Evolutionary conservation across 1,140 invertebrate species (phyloP).

Genomic region (Eufriesea mexicana): DNA sequence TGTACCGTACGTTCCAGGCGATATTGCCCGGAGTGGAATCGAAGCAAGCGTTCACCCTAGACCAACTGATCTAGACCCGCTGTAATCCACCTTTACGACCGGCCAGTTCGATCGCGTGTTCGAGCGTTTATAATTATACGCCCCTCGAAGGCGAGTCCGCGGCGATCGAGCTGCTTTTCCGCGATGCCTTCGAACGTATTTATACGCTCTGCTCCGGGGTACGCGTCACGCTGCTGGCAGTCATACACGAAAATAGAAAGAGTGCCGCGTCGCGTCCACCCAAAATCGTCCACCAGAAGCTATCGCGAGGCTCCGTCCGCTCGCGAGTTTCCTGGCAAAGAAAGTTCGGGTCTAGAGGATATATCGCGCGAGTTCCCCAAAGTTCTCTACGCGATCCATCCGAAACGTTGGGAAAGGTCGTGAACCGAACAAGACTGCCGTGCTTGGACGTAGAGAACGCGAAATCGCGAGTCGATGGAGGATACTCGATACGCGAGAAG

Average conservation of each 20-base stretch:
- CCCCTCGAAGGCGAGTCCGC: too few species aligned
- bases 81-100: too few species aligned
- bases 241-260: constrained; percentile 40
- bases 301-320: too few species aligned
- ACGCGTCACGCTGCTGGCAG: constrained; percentile 1
- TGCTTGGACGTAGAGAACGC: too few species aligned
- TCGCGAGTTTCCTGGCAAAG: neutral
- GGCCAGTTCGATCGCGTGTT: neutral
- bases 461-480: too few species aligned
- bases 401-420: too few species aligned
- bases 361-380: neutral
- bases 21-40: neutral
- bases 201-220: neutral
- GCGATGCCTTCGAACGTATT: constrained; percentile 14
- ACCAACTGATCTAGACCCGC: too few species aligned
- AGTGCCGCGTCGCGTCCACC: neutral
- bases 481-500: too few species aligned
- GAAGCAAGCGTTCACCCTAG: neutral
- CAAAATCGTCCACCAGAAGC: too few species aligned
- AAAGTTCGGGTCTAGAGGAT: too few species aligned
- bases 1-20: neutral
- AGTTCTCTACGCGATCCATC: neutral
- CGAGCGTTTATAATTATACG: neutral
- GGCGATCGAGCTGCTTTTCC: constrained; percentile 6
- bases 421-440: too few species aligned